Evolutionary conservation across 1,140 invertebrate species (phyloP).

Genomic region (Anoplolepis gracilipes): DNA sequence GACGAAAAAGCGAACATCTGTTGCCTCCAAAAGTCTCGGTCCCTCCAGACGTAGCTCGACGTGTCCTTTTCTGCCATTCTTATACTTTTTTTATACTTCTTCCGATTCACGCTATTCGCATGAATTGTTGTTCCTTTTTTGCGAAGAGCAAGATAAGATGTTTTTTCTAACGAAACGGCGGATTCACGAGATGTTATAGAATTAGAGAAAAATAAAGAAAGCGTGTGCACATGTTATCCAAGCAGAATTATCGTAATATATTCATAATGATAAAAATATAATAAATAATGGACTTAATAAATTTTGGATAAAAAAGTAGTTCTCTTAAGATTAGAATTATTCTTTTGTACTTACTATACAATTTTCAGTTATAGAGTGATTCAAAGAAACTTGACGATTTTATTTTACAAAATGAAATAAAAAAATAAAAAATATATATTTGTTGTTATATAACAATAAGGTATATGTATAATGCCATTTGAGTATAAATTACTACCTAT

Average conservation of each 20-base stretch:
- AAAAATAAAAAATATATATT: no score
- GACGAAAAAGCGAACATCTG: conserved; percentile 67
- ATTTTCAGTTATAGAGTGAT: no score
- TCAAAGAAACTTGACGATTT: no score
- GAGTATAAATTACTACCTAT: no score
- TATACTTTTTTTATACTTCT: conserved; percentile 51
- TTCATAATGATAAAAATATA: neutral
- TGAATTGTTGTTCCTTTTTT: conserved; percentile 56
- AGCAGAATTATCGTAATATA: neutral
- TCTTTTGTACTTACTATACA: neutral
- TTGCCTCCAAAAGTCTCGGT: conserved; percentile 55
- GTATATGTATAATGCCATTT: no score
- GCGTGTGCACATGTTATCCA: neutral
- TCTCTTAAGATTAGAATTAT: neutral
- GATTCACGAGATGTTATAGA: conserved; percentile 9
- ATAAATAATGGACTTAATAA: neutral
- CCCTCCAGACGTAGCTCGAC: conserved; percentile 63
- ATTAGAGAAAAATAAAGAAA: neutral
- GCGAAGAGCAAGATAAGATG: conserved; percentile 52
- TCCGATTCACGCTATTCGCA: conserved; percentile 62
- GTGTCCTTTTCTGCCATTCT: conserved; percentile 11
- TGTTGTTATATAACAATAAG: no score
- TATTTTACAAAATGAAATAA: no score
- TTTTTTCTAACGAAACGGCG: conserved; percentile 62
- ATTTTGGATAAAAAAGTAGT: neutral